Conservation (phyloP, 2,113 vertebrate genomes). For the Thamnophis sirtalis region DNA sequence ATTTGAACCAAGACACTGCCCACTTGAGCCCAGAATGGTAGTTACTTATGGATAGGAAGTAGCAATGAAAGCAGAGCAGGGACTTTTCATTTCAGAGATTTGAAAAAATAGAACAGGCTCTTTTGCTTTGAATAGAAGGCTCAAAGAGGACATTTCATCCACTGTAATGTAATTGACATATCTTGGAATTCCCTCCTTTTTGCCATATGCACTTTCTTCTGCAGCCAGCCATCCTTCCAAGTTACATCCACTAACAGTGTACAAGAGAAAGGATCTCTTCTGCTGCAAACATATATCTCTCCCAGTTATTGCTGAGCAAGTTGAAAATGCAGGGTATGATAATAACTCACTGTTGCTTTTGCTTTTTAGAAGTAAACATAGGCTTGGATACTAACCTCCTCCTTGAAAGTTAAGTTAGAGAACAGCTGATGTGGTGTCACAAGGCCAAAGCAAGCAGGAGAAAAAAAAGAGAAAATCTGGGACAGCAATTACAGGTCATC, state of each 20-base stretch:
- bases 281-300: background rate
- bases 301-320: background rate
- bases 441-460: constrained; percentile 33
- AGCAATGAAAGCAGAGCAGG: background rate
- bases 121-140: background rate
- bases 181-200: background rate
- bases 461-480: constrained; percentile 55
- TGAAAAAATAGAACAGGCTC: background rate
- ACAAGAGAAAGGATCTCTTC: background rate
- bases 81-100: background rate
- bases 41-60: background rate
- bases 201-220: background rate
- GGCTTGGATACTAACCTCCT: background rate
- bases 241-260: background rate
- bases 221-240: background rate
- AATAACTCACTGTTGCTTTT: background rate
- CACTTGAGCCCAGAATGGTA: background rate
- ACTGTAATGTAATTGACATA: background rate
- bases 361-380: background rate
- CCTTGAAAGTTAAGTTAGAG: background rate
- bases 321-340: background rate
- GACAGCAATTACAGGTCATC: background rate
- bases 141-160: background rate
- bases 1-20: background rate
- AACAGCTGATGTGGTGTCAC: constrained; percentile 31